Evolutionary conservation across 1,140 invertebrate species (phyloP).

Genomic region (Centruroides vittatus): DNA sequence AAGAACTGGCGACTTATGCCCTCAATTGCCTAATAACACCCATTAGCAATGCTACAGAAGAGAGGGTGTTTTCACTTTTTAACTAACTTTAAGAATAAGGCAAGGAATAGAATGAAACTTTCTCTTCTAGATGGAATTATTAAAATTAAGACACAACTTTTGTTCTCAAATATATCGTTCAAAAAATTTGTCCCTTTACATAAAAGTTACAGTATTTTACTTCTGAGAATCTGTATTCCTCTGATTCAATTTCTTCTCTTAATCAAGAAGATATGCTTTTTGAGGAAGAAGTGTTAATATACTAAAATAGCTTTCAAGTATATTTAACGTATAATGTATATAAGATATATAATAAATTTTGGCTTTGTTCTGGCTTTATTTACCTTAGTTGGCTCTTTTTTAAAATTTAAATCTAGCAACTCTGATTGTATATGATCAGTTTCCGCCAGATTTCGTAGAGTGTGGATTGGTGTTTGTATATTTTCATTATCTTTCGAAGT

Average conservation of each 20-base stretch:
- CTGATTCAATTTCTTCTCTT: too few species aligned
- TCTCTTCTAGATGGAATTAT: background rate
- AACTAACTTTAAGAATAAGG: background rate
- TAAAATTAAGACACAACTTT: background rate
- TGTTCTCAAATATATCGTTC: background rate
- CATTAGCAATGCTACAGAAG: background rate
- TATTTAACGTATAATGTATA: background rate
- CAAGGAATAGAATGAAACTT: background rate
- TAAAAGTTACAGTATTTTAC: background rate
- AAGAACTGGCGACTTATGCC: background rate
- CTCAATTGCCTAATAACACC: background rate
- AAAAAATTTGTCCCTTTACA: background rate
- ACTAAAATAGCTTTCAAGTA: background rate
- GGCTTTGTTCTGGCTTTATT: background rate
- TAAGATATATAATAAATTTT: background rate
- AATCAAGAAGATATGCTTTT: background rate
- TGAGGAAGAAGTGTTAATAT: background rate
- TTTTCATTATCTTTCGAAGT: too few species aligned
- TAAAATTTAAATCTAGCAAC: background rate
- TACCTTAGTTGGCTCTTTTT: background rate
- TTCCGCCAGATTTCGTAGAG: too few species aligned
- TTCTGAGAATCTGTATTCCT: background rate
- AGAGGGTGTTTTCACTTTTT: background rate
- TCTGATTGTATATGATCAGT: too few species aligned
- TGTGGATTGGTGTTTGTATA: too few species aligned